Percentiles rank a stretch among this genome's conserved stretches.
Evolutionary conservation across 30 jellyfish, hydroid and myxozoan species (phyloP).

Genomic region (Mastigias papua): DNA sequence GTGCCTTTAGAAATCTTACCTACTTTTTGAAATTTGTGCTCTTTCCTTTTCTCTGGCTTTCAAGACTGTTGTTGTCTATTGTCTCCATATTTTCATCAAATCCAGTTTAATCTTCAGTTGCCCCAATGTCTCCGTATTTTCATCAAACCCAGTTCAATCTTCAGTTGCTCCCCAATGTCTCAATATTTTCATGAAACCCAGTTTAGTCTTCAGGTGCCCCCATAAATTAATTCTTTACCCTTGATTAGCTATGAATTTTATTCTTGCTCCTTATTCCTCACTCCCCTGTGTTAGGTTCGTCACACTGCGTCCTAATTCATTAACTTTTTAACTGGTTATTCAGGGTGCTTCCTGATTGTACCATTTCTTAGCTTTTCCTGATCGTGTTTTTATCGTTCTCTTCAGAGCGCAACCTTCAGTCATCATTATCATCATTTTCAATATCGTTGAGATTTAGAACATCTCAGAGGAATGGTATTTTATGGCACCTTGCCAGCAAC

Average conservation of each 20-base stretch:
- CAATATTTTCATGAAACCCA: not conserved
- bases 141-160: not conserved
- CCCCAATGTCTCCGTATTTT: not conserved
- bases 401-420: slow-evolving; percentile 26
- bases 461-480: slow-evolving; percentile 52
- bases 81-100: too few relatives aligned
- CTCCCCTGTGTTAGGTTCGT: too few relatives aligned
- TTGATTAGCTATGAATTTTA: not conserved
- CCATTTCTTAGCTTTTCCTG: not conserved
- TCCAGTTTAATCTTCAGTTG: too few relatives aligned
- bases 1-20: not conserved
- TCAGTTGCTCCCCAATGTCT: not conserved
- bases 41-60: too few relatives aligned
- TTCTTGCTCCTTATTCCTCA: too few relatives aligned
- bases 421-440: slow-evolving; percentile 42
- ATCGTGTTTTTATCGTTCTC: not conserved
- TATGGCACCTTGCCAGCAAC: slow-evolving; percentile 47
- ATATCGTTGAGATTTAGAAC: slow-evolving; percentile 53
- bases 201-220: too few relatives aligned
- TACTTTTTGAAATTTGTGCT: not conserved
- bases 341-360: too few relatives aligned
- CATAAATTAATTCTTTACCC: too few relatives aligned
- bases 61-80: too few relatives aligned
- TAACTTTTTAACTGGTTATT: too few relatives aligned
- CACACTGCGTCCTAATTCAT: too few relatives aligned